phyloP scores from a whole-genome alignment of 2,797 vertebrate genomes.

The Enteromius anoplus region DNA sequence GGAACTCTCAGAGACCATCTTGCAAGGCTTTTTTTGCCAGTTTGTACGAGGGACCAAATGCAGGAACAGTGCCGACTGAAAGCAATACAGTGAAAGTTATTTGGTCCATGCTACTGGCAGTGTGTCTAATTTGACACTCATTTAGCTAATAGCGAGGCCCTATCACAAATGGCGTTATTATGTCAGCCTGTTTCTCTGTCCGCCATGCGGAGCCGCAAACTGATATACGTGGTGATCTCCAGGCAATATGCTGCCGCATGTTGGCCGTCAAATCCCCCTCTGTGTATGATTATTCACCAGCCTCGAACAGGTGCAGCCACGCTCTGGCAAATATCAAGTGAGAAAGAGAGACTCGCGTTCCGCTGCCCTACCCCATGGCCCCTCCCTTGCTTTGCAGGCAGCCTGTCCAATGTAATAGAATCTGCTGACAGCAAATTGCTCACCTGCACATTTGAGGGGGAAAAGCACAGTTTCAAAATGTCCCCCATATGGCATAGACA shows the following conservation, averaged over 20 bases:
- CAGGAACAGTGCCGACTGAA: conserved; percentile 62
- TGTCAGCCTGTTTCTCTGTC: neutral
- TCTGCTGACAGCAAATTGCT: conserved; percentile 56
- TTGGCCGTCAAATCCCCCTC: conserved; percentile 47
- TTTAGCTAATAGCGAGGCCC: conserved; percentile 66
- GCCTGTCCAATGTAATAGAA: conserved; percentile 53
- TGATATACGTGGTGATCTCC: conserved; percentile 32
- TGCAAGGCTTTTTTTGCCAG: neutral
- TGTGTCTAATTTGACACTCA: conserved; percentile 66
- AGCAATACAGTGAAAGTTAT: conserved; percentile 64
- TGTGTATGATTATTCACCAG: conserved; percentile 54
- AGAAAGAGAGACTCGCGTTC: conserved; percentile 12
- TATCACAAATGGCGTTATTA: conserved; percentile 46
- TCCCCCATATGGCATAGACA: conserved; percentile 51
- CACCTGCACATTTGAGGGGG: conserved; percentile 51
- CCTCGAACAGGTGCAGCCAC: conserved; percentile 55
- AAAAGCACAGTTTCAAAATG: conserved; percentile 45
- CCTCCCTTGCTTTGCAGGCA: conserved; percentile 28
- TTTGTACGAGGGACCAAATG: neutral
- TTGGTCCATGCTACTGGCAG: conserved; percentile 57
- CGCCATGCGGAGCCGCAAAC: conserved; percentile 16
- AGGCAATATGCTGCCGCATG: conserved; percentile 47
- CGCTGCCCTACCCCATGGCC: conserved; percentile 33
- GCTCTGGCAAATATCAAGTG: conserved; percentile 38
- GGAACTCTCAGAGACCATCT: neutral